Evolutionary conservation across 23 tunicate species (phyloP), one percentile per base, ranked within the genome.

Genomic region (Trididemnum nubilum): DNA sequence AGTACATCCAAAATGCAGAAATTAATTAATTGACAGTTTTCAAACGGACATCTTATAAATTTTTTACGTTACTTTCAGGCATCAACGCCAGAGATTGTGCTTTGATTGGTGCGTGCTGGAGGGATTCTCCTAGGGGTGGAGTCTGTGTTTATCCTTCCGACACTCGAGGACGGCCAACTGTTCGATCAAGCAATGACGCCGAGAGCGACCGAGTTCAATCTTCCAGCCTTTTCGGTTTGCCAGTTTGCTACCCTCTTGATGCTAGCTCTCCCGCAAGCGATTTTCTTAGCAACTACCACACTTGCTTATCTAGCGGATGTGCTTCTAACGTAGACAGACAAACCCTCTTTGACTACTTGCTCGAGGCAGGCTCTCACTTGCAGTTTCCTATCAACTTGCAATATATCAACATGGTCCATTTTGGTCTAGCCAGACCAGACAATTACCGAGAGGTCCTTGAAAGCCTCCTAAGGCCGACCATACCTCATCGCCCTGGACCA

Each of bases 71-170:
- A 24, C 4, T 78, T 83, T 34, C 70, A 93, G 98, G 80, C 30
- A 93, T 93, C 64, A 74, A 77, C 37, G 76, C 63, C 51, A 73
- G 36, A 2, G 93, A 93, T 61, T 93, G 98, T 76, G 69, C 82
- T 51, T 80, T 93, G 50, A 93, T 93, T 28, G 93, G 85, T 49
- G 93, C 89, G 0, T 93, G 98, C 37, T 93, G 98, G 98, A 80
- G 72, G 34, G 50, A 35, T 0, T 3, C 59, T 2, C 2, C 26
- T 15, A 15, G 50, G 0, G 85, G 54, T 64, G 58, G 44, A 3
- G 65, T 52, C n/a, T 93, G 98, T 54, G 71, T 80, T 26, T 88
- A 93, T 75, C 98, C 98, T 19, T 64, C 80, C 25, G 33, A 71
- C 21, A 72, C 44, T 2, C 38, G 67, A 23, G 69, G 79, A 36